Conservation (phyloP, 1,140 invertebrate genomes). For the Drosophila fuyamai region DNA sequence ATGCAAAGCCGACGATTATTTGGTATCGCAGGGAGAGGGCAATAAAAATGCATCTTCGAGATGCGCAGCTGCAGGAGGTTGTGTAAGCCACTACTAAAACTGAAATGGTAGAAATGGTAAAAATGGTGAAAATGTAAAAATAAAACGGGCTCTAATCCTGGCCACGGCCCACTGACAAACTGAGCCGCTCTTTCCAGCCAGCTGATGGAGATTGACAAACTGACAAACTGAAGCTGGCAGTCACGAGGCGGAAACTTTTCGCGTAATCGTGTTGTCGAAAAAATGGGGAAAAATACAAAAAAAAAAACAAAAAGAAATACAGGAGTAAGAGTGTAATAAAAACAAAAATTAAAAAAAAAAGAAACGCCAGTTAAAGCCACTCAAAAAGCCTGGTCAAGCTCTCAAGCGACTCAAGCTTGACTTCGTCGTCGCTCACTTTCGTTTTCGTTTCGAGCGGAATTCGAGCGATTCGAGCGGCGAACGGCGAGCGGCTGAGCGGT, state of each 20-base stretch:
- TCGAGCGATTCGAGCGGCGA: slow-evolving; percentile 1
- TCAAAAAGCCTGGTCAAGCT: slow-evolving; percentile 44
- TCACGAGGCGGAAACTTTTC: slow-evolving; percentile 68
- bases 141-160: slow-evolving; percentile 66
- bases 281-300: slow-evolving; percentile 11
- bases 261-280: slow-evolving; percentile 44
- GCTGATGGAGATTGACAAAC: slow-evolving; percentile 42
- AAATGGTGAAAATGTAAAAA: slow-evolving; percentile 10
- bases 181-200: slow-evolving; percentile 9
- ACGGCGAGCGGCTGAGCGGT: neutral
- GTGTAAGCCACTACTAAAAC: slow-evolving; percentile 30
- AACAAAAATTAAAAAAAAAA: neutral
- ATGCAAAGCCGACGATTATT: slow-evolving; percentile 3
- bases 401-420: slow-evolving; percentile 40
- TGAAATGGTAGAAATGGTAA: neutral
- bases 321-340: slow-evolving; percentile 8
- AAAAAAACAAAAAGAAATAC: slow-evolving; percentile 1
- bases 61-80: slow-evolving; percentile 46
- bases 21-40: slow-evolving; percentile 9
- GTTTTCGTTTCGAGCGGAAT: slow-evolving; percentile 58
- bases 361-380: slow-evolving; percentile 22
- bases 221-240: slow-evolving; percentile 49
- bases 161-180: slow-evolving; percentile 50
- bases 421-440: slow-evolving; percentile 57
- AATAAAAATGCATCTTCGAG: slow-evolving; percentile 4